Conservation (phyloP, 1,140 invertebrate genomes). For the Panonychus citri region DNA sequence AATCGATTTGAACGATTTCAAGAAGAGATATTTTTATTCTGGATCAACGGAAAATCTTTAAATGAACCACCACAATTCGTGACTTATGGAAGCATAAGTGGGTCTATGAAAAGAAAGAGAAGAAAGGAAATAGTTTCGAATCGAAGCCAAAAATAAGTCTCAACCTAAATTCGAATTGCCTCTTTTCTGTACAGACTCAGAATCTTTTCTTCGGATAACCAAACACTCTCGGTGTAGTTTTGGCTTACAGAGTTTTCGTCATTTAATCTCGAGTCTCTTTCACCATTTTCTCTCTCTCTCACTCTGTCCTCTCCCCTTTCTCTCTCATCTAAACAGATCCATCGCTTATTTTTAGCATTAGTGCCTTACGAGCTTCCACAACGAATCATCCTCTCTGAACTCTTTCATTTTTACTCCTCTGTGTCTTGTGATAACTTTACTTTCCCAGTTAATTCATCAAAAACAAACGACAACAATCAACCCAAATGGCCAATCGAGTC, state of each 20-base stretch:
- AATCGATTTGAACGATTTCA: too few species aligned
- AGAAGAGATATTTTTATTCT: too few species aligned
- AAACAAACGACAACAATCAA: not conserved
- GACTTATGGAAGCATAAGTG: too few species aligned
- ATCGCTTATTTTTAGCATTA: not conserved
- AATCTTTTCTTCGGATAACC: too few species aligned
- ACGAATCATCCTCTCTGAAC: not conserved
- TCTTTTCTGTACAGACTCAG: too few species aligned
- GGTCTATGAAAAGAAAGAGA: too few species aligned
- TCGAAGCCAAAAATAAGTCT: too few species aligned
- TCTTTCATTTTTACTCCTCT: not conserved
- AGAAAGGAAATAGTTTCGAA: too few species aligned
- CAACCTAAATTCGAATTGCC: too few species aligned
- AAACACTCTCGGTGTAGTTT: too few species aligned
- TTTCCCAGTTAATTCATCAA: not conserved
- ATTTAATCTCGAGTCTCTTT: not conserved
- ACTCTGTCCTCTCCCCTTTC: not conserved
- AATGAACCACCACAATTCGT: too few species aligned
- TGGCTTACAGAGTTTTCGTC: not conserved
- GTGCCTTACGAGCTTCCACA: not conserved
- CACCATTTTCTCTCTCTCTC: not conserved
- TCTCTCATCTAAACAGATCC: not conserved
- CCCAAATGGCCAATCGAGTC: constrained; percentile 5
- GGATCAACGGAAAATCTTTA: too few species aligned
- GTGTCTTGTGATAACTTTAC: not conserved